Evolutionary conservation across 2,113 vertebrate species (phyloP), one percentile per base, ranked within the genome.

Genomic region (Rafetus swinhoei): DNA sequence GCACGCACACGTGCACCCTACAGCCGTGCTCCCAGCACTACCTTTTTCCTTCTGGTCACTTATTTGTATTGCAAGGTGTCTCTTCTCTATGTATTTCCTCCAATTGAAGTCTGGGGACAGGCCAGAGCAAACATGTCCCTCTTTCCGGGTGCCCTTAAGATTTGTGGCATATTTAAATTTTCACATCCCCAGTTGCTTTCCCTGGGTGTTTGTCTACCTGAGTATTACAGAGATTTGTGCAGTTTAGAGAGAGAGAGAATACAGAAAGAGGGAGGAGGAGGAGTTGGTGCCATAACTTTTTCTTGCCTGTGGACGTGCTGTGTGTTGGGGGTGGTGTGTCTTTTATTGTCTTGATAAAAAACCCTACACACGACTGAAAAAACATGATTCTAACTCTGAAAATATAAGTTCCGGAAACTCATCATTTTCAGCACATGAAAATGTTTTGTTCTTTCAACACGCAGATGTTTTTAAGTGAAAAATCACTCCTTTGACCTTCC

Each of bases 401-500:
- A 96, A 91, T 60, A 87, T 92, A 90, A 94, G 93, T 18, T 6
- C 91, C 97, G 93, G 92, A 97, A 97, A 96, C 90, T 92, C 90
- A 89, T 95, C 84, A 10, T 95, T 97, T 97, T 95, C 92, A 94
- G 90, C 97, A 97, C 95, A 97, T 98, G 97, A 97, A 97, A 98
- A 98, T 98, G 94, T 97, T 95, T 93, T 97, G 97, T 97, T 97
- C 96, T 97, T 98, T 97, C 93, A 97, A 86, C 88, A 93, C 93
- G 82, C 94, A 97, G 96, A 97, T 97, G 97, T 97, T 97, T 97
- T 97, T 96, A 97, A 97, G 97, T 96, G 97, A 98, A 97, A 98
- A 98, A 98, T 98, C 94, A 91, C 94, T 98, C 96, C 91, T 96
- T 90, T 98, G 98, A 97, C 97, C 97, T 98, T 98, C 98, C 83